Percentiles rank a stretch among this genome's conserved stretches.
Conservation (phyloP, 2,113 vertebrate genomes). For the Rhinichthys klamathensis region DNA sequence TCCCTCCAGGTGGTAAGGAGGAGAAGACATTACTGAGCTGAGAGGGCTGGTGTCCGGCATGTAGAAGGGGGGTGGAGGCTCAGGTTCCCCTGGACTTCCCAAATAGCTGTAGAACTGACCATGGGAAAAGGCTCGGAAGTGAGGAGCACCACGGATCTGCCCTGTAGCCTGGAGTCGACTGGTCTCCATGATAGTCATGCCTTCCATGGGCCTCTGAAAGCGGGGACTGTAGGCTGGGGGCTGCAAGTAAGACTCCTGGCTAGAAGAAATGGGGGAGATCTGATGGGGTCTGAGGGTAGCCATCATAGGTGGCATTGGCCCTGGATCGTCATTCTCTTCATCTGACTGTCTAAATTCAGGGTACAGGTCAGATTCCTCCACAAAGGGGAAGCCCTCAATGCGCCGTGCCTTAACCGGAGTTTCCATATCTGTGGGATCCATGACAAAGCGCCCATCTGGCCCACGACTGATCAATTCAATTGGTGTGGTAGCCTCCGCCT, state of each 20-base stretch:
- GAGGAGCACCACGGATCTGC: slow-evolving; percentile 85
- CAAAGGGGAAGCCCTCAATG: slow-evolving; percentile 98
- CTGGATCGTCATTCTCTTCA: slow-evolving; percentile 93
- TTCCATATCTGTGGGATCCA: slow-evolving; percentile 85
- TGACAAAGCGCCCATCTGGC: slow-evolving; percentile 94
- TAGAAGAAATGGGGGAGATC: slow-evolving; percentile 93
- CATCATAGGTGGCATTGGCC: slow-evolving; percentile 86
- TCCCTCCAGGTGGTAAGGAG: slow-evolving; percentile 89
- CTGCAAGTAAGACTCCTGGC: slow-evolving; percentile 96
- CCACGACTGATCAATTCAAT: slow-evolving; percentile 97
- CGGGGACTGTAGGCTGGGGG: slow-evolving; percentile 98
- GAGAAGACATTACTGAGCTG: slow-evolving; percentile 97
- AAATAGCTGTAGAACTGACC: slow-evolving; percentile 93
- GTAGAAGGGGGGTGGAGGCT: slow-evolving; percentile 93
- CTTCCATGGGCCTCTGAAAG: slow-evolving; percentile 92
- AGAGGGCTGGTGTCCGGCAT: slow-evolving; percentile 96
- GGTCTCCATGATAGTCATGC: slow-evolving; percentile 85
- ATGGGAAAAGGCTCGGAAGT: slow-evolving; percentile 86
- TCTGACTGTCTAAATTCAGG: slow-evolving; percentile 98
- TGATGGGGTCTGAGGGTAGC: slow-evolving; percentile 88
- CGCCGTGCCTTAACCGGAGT: slow-evolving; percentile 85
- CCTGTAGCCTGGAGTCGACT: slow-evolving; percentile 89
- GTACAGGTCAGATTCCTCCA: slow-evolving; percentile 96
- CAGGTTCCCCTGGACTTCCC: slow-evolving; percentile 90
- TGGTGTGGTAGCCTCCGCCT: slow-evolving; percentile 90